Evolutionary conservation across 2,113 vertebrate genomes (phyloP).

Genomic region (Alectura lathami): DNA sequence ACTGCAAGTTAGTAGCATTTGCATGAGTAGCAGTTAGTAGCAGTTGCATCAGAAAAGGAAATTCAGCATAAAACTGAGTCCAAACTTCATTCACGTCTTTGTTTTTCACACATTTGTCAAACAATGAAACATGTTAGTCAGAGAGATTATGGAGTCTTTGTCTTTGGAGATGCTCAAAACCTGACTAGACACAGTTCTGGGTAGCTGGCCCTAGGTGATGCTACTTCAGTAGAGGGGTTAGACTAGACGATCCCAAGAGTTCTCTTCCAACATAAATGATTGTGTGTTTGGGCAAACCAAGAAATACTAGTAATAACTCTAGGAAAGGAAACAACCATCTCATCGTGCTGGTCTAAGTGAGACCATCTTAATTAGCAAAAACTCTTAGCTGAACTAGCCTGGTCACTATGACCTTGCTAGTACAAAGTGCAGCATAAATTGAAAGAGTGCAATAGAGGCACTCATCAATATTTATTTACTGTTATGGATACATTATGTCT

Average conservation of each 20-base stretch:
- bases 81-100: too few relatives aligned
- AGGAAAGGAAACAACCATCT: neutral
- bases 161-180: neutral
- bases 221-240: neutral
- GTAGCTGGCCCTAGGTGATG: neutral
- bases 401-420: neutral
- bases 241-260: neutral
- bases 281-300: neutral
- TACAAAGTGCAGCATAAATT: neutral
- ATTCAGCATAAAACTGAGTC: too few relatives aligned
- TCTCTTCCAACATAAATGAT: neutral
- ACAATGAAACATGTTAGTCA: neutral
- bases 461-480: constrained; percentile 14
- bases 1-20: too few relatives aligned
- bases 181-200: neutral
- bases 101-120: too few relatives aligned
- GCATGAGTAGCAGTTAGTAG: too few relatives aligned
- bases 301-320: neutral
- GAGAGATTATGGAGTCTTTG: accelerated
- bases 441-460: neutral
- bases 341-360: neutral
- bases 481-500: neutral
- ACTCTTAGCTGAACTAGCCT: neutral
- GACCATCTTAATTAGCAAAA: neutral
- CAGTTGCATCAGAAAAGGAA: too few relatives aligned